Conservation (phyloP, 2,888 invertebrate species). For the Conistra vaccinii region DNA sequence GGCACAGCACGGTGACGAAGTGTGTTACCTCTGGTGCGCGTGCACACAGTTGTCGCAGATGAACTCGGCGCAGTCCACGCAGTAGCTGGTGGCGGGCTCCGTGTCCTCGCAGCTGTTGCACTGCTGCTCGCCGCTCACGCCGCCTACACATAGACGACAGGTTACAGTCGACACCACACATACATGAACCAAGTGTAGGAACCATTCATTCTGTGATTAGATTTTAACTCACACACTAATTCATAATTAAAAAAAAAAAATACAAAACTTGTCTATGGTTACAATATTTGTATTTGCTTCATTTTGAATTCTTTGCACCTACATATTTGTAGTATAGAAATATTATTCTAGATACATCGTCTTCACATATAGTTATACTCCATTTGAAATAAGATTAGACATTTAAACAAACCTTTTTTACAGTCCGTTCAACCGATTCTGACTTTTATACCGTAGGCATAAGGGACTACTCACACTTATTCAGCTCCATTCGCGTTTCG, state of each 20-base stretch:
- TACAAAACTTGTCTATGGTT: not conserved
- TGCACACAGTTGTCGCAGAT: constrained; percentile 97
- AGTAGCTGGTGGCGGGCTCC: constrained; percentile 96
- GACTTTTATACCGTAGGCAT: too few species aligned
- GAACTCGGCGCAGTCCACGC: constrained; percentile 97
- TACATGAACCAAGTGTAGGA: not conserved
- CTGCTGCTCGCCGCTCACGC: constrained; percentile 82
- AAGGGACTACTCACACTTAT: too few species aligned
- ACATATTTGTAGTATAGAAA: too few species aligned
- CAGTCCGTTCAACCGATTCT: too few species aligned
- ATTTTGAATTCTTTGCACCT: too few species aligned
- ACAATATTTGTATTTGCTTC: not conserved
- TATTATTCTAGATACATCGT: too few species aligned
- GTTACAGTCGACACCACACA: not conserved
- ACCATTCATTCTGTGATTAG: not conserved
- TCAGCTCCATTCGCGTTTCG: too few species aligned
- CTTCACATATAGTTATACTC: too few species aligned
- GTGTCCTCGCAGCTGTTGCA: constrained; percentile 97
- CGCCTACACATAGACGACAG: constrained; percentile 59
- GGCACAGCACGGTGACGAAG: too few species aligned
- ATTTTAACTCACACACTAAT: not conserved
- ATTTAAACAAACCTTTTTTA: too few species aligned
- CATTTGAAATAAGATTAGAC: too few species aligned
- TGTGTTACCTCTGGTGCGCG: constrained; percentile 94
- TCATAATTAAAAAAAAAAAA: too few species aligned